Evolutionary conservation across 2,797 vertebrate species (phyloP).

Genomic region (Alfaro cultratus): DNA sequence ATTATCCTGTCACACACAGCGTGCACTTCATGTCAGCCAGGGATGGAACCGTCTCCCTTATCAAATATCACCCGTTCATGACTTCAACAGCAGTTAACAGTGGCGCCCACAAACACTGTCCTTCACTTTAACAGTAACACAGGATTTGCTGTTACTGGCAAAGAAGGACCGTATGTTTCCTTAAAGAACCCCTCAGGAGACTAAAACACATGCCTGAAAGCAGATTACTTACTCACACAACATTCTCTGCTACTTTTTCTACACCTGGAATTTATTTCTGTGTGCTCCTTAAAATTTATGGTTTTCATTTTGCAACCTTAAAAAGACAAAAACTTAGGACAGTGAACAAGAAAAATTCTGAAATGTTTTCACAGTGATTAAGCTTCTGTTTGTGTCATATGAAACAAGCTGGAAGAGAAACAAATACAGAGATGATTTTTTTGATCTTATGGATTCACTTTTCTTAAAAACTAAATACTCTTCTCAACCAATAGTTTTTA

Average conservation of each 20-base stretch:
- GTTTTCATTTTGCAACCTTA: neutral
- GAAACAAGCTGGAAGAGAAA: neutral
- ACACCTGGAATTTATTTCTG: neutral
- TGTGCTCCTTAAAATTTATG: neutral
- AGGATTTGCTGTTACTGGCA: neutral
- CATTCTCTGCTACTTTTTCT: neutral
- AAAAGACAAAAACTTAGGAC: neutral
- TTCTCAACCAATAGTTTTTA: neutral
- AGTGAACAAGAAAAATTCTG: neutral
- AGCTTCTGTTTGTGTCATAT: neutral
- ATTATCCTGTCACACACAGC: conserved; percentile 19
- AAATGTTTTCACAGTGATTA: neutral
- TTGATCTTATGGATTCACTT: neutral
- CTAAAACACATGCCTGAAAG: neutral
- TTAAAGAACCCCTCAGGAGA: neutral
- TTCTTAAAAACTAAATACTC: neutral
- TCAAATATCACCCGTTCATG: conserved; percentile 20
- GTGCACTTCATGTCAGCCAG: conserved; percentile 13
- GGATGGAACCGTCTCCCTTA: conserved; percentile 11
- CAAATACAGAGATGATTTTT: neutral
- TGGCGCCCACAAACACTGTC: neutral
- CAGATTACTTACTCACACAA: neutral
- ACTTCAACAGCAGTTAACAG: conserved; percentile 15
- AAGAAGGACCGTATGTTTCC: neutral
- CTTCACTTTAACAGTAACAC: neutral